These are phyloP conservation scores for Eciton burchellii DNA, from an alignment of 1,140 invertebrate genomes.

Conservation along the genomic window DNA sequence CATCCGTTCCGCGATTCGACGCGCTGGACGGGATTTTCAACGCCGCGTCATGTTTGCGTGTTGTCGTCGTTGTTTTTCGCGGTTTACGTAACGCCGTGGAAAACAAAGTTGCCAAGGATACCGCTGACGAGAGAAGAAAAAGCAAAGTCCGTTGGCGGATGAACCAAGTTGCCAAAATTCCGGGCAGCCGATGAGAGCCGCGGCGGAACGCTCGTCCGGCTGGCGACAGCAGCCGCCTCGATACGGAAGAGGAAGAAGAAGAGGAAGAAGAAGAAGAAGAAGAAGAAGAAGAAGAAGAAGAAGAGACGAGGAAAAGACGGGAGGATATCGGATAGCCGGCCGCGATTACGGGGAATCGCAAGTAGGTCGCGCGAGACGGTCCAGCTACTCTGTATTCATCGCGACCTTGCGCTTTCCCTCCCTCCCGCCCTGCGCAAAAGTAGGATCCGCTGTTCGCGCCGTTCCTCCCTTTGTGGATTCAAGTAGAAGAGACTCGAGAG, in stretches of 20 bases:
- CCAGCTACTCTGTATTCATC: conserved; percentile 59
- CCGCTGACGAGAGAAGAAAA: conserved; percentile 9
- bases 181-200: conserved; percentile 23
- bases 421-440: too few species aligned
- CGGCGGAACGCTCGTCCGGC: not conserved
- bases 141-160: not conserved
- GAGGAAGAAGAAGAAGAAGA: too few species aligned
- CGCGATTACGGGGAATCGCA: conserved; percentile 49
- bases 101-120: conserved; percentile 32
- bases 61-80: conserved; percentile 30
- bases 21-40: not conserved
- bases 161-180: conserved; percentile 35
- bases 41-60: conserved; percentile 24
- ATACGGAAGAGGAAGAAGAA: conserved; percentile 31
- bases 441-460: not conserved
- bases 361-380: conserved; percentile 54
- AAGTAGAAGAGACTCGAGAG: conserved; percentile 49
- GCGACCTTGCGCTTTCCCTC: conserved; percentile 55
- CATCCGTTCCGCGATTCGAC: conserved; percentile 12
- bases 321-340: conserved; percentile 48
- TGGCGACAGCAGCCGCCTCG: not conserved
- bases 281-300: too few species aligned
- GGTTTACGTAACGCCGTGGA: conserved; percentile 20
- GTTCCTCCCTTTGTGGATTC: conserved; percentile 45
- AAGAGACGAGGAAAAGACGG: conserved; percentile 50